Base-by-base conservation (phyloP, 2,797 vertebrate species). In the Leptatherina wallacei region DNA sequence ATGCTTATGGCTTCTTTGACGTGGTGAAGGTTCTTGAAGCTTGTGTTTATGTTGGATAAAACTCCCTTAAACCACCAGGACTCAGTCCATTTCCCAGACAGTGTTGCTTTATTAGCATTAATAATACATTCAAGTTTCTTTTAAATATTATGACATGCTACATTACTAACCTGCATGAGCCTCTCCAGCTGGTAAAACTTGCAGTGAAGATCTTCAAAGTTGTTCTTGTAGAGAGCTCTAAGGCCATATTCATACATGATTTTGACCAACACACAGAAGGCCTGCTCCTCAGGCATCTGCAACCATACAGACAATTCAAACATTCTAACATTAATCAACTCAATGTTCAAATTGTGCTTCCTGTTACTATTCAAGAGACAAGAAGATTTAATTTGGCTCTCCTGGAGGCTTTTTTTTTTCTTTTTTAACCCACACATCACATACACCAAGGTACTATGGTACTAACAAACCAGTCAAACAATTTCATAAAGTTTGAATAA, bases 241-340 rank as follows among this genome's bases (percentile, higher is more conserved):
- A 99, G 96, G 77, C 96, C 95, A 24, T 99, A 99, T 61, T 97
- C 91, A 70, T 95, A 97, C 98, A 99, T 99, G 89, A 99, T 98
- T 92, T 97, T 98, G 87, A 99, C 98, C 92, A 99, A 86, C 4
- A 99, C 96, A 83, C 97, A 98, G 90, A 99, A 99, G 1, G 98
- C 97, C 91, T 99, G 98, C 65, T 99, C 98, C 87, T 99, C 98
- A 0, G 98, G 98, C 98, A 99, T 99, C 98, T 99, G 89, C 81
- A 89, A 90, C 6, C 51, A 81, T 0, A 85, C 0, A 2, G 4
- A 38, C 2, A 72, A 56, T 5, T 0, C 42, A 57, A 35, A 74
- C 42, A 32, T 18, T 44, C 4, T 1, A 20, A 20, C 16, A 20
- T 18, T 20, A 44, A 20, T 18, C 6, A 47, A 40, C 5, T 24